Conservation (phyloP, 2,113 vertebrate species). For the Herpetotheres cachinnans region DNA sequence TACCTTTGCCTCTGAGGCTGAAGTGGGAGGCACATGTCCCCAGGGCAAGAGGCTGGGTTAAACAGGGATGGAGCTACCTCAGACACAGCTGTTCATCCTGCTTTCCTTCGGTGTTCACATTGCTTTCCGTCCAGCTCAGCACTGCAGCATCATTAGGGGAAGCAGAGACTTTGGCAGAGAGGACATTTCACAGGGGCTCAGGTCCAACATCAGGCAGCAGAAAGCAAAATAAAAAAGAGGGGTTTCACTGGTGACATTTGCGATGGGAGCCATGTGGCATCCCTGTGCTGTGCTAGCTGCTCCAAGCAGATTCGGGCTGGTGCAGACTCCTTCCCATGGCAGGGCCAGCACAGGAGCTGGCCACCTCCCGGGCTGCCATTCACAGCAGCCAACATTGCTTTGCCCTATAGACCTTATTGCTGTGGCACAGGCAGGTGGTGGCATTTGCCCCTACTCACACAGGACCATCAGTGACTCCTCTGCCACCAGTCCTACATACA, state of each 20-base stretch:
- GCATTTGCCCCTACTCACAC: not conserved
- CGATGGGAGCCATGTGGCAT: not conserved
- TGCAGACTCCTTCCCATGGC: rapidly evolving
- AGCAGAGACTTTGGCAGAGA: not conserved
- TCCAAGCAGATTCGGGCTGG: not conserved
- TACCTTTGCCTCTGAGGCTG: not conserved
- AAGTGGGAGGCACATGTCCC: not conserved
- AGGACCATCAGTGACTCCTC: not conserved
- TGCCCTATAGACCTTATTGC: not conserved
- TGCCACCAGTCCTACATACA: not conserved
- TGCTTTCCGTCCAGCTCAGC: not conserved
- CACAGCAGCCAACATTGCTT: not conserved
- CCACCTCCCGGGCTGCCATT: not conserved
- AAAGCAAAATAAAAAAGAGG: not conserved
- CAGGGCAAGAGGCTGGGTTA: not conserved
- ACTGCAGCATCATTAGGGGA: rapidly evolving
- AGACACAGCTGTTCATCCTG: not conserved
- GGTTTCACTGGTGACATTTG: not conserved
- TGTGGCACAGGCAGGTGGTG: not conserved
- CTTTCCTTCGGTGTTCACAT: not conserved
- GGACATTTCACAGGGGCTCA: not conserved
- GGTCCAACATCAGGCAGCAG: not conserved
- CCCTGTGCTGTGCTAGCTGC: not conserved
- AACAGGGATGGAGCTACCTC: not conserved
- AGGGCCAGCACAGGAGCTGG: not conserved